phyloP scores from a whole-genome alignment of 2,797 vertebrate species.

The Siniperca obscura region DNA sequence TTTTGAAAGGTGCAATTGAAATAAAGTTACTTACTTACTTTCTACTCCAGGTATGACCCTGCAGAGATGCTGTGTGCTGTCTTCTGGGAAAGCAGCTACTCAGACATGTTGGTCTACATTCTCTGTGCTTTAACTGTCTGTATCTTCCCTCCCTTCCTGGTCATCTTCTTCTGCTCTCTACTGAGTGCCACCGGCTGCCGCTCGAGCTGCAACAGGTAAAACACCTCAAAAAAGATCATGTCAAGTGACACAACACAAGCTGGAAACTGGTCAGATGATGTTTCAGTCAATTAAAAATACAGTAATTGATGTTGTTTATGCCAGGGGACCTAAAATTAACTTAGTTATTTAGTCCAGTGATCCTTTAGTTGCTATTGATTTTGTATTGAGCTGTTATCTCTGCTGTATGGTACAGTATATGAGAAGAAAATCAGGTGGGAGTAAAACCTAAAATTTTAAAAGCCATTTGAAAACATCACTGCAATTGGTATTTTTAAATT shows the following conservation, averaged over 20 bases:
- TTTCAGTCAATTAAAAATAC: not conserved
- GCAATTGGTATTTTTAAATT: too few species aligned
- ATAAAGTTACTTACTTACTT: not conserved
- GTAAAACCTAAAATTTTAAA: too few species aligned
- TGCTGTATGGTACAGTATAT: not conserved
- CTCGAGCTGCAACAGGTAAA: slow-evolving; percentile 70
- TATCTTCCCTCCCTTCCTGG: slow-evolving; percentile 77
- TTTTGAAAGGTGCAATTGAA: too few species aligned
- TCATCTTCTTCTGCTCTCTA: slow-evolving; percentile 77
- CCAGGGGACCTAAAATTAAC: not conserved
- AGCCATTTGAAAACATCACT: too few species aligned
- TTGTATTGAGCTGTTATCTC: not conserved
- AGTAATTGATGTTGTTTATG: not conserved
- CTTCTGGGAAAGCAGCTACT: slow-evolving; percentile 84
- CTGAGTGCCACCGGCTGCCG: slow-evolving; percentile 57
- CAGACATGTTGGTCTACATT: slow-evolving; percentile 85
- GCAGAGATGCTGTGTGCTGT: slow-evolving; percentile 86
- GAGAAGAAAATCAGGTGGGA: not conserved
- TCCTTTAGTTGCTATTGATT: not conserved
- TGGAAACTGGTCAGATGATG: not conserved
- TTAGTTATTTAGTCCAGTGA: not conserved
- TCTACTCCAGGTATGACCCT: slow-evolving; percentile 77
- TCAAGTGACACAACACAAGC: not conserved
- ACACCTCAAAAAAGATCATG: not conserved
- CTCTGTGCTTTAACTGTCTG: slow-evolving; percentile 79